phyloP scores from a whole-genome alignment of 2,888 invertebrate genomes.

The Chaetogeoica ovagalla region DNA sequence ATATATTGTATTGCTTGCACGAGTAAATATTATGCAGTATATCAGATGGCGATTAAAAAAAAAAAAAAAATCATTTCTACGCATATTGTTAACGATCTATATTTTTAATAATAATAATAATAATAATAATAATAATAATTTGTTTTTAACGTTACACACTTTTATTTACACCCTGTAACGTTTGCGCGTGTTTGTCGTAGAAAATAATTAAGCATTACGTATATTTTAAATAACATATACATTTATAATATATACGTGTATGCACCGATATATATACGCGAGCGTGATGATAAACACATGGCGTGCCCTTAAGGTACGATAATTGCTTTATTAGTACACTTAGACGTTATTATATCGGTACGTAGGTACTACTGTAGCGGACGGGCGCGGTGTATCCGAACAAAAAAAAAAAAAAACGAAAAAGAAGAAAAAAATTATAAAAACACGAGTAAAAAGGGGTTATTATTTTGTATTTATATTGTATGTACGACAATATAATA shows the following conservation, averaged over 20 bases:
- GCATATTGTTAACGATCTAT: too few species aligned
- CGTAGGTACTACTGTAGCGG: neutral
- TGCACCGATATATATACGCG: neutral
- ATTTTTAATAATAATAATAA: too few species aligned
- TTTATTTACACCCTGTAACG: too few species aligned
- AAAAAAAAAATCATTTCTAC: too few species aligned
- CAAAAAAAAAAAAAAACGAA: neutral
- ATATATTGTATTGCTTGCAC: too few species aligned
- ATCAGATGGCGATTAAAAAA: too few species aligned
- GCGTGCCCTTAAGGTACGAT: constrained; percentile 34
- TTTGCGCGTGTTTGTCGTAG: neutral
- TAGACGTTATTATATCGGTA: neutral
- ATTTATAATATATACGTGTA: constrained; percentile 1
- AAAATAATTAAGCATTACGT: neutral
- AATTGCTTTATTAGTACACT: constrained; percentile 42
- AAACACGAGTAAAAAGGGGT: neutral
- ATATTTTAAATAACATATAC: neutral
- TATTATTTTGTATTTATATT: too few species aligned
- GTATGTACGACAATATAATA: too few species aligned
- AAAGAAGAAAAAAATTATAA: too few species aligned
- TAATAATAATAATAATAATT: too few species aligned
- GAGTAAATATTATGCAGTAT: too few species aligned
- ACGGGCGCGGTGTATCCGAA: neutral
- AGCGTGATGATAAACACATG: constrained; percentile 41
- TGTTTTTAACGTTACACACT: too few species aligned